A percentile compares a stretch with the other conserved stretches of the same genome.
Evolutionary conservation across 2,888 invertebrate species (phyloP).

Genomic region (Lypha dubia): DNA sequence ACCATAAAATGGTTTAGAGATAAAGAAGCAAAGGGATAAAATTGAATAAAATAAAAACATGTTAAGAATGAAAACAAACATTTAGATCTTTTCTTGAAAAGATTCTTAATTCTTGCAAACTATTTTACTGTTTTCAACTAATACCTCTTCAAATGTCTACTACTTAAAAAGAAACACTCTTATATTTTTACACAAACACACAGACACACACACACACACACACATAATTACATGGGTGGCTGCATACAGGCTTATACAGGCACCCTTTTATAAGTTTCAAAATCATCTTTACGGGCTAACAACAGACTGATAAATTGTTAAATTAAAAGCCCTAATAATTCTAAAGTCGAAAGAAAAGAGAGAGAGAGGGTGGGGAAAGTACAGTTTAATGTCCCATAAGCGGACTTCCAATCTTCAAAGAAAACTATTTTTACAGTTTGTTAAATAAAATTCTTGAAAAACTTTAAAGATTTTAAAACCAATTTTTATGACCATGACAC

Average conservation of each 20-base stretch:
- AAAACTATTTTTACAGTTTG: background rate
- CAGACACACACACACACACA: background rate
- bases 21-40: slow-evolving; percentile 2
- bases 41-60: slow-evolving; percentile 20
- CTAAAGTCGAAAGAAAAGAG: slow-evolving; percentile 16
- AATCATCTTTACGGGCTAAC: slow-evolving; percentile 20
- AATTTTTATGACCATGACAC: no score
- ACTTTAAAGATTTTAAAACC: no score
- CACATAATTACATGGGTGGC: no score
- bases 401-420: no score
- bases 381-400: background rate
- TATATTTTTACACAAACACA: background rate
- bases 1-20: slow-evolving; percentile 53
- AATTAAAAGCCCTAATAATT: slow-evolving; percentile 65
- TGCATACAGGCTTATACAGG: background rate
- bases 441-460: background rate
- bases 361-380: background rate
- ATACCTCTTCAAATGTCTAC: slow-evolving; percentile 31
- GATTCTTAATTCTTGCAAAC: slow-evolving; percentile 45
- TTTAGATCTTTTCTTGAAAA: slow-evolving; percentile 52
- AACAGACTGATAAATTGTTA: slow-evolving; percentile 60
- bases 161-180: slow-evolving; percentile 27
- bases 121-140: slow-evolving; percentile 35
- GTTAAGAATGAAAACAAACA: slow-evolving; percentile 39
- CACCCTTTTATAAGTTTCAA: slow-evolving; percentile 9